Evolutionary conservation across 30 jellyfish, hydroid and myxozoan species (phyloP).

Genomic region (Turritopsis rubra): DNA sequence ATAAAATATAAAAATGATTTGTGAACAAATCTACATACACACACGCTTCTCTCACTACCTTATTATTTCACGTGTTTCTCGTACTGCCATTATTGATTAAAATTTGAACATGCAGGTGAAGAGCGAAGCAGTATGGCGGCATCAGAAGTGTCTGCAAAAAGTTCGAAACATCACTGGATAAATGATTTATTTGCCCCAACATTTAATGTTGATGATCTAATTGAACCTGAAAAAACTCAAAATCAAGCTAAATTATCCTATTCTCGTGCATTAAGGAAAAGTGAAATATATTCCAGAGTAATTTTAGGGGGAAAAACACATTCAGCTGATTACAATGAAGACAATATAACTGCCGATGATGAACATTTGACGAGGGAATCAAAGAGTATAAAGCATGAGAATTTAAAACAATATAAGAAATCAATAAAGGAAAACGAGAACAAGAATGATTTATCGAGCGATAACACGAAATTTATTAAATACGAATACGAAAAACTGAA

Average conservation of each 20-base stretch:
- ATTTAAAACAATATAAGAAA: background rate
- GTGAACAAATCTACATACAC: no score
- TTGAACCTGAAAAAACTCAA: background rate
- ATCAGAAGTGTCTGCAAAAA: background rate
- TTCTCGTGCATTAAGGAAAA: background rate
- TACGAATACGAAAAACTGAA: background rate
- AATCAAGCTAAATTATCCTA: background rate
- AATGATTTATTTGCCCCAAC: slow-evolving; percentile 5
- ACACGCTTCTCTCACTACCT: no score
- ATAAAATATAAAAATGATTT: no score
- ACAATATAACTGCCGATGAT: background rate
- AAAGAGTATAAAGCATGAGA: background rate
- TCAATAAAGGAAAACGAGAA: background rate
- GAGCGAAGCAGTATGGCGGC: background rate
- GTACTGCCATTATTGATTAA: background rate
- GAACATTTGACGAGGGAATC: background rate
- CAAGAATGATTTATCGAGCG: background rate
- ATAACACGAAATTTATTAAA: background rate
- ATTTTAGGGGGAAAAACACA: background rate
- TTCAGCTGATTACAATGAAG: slow-evolving; percentile 4
- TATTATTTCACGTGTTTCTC: background rate
- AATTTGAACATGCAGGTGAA: background rate
- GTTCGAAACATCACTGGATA: background rate
- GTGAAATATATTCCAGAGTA: background rate
- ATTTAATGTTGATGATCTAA: background rate